Evolutionary conservation across 2,797 vertebrate species (phyloP), one percentile per base, ranked within the genome.

Genomic region (Onychomys torridus): DNA sequence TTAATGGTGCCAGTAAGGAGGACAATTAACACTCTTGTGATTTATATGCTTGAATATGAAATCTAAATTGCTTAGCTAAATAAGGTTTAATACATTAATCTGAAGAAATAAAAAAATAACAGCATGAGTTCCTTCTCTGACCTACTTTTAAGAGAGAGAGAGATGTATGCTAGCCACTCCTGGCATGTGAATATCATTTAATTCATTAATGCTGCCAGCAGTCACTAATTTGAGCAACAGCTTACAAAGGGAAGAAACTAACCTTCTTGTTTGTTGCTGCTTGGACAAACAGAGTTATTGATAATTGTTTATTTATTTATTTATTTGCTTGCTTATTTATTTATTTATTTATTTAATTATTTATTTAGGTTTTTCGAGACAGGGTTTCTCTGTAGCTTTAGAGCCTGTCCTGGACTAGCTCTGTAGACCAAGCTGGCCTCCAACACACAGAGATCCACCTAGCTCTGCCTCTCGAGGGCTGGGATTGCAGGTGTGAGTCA

Each of bases 181-280:
- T 83, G 49, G 34, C 46, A 92, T 40, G 78, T 34, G 6, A 89
- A 43, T 25, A 63, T 27, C 67, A 40, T 82, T 85, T 93, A 79
- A 90, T 81, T 93, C 89, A 71, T 90, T 88, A 88, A 92, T 52
- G 37, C 37, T 81, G 52, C 59, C 21, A 43, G 37, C 88, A 84
- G 67, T 11, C 46, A 92, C 27, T 89, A 92, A 81, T 87, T 85
- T 94, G 37, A 90, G 16, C 10, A 21, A 86, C 21, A 83, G 69
- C 52, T 73, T 95, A 34, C 90, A 81, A 96, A 6, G n/a, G 82
- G 83, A 89, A 65, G 57, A 83, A 69, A 46, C 37, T 91, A 69
- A 93, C 25, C 8, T 84, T n/a, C 65, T 87, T 93, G 73, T 96
- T 81, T 92, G 59, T 87, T 89, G 65, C 71, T 84, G 32, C 25